Percentiles rank a stretch among this genome's conserved stretches.
phyloP scores from a whole-genome alignment of 1,140 invertebrate species.

The Gonioctena quinquepunctata region DNA sequence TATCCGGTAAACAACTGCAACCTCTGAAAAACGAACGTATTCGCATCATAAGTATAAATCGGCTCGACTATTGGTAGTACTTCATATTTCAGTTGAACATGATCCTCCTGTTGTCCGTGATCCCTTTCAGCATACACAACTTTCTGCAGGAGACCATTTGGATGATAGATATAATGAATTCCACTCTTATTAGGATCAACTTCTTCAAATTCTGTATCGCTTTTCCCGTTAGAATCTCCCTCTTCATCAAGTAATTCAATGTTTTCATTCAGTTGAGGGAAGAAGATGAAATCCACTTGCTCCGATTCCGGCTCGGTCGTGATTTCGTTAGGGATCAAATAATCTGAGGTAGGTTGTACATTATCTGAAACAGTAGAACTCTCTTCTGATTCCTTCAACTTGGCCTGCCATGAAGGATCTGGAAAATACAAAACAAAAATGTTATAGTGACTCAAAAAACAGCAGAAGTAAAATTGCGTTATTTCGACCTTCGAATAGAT shows the following conservation, averaged over 20 bases:
- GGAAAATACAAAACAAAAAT: background rate
- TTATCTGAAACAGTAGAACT: background rate
- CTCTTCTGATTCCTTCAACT: background rate
- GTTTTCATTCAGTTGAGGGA: background rate
- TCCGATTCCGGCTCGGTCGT: background rate
- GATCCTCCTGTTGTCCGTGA: conserved; percentile 58
- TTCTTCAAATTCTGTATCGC: background rate
- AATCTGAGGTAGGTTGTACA: background rate
- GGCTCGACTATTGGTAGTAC: conserved; percentile 60
- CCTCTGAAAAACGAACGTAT: conserved; percentile 15
- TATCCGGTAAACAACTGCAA: conserved; percentile 22
- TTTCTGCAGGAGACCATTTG: conserved; percentile 58
- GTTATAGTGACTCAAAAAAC: background rate
- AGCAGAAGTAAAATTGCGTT: too few species aligned
- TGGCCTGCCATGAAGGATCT: too few species aligned
- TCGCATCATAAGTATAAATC: conserved; percentile 57
- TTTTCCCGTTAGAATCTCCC: background rate
- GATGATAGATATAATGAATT: conserved; percentile 26
- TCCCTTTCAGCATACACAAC: conserved; percentile 58
- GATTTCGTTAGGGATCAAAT: background rate
- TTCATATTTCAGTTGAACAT: conserved; percentile 59
- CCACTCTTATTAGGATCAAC: background rate
- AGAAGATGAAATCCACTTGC: background rate
- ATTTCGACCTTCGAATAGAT: too few species aligned
- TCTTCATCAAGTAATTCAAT: background rate